These are phyloP conservation scores for Spodoptera littoralis DNA, from an alignment of 2,888 invertebrate species.

Conservation along the genomic window DNA sequence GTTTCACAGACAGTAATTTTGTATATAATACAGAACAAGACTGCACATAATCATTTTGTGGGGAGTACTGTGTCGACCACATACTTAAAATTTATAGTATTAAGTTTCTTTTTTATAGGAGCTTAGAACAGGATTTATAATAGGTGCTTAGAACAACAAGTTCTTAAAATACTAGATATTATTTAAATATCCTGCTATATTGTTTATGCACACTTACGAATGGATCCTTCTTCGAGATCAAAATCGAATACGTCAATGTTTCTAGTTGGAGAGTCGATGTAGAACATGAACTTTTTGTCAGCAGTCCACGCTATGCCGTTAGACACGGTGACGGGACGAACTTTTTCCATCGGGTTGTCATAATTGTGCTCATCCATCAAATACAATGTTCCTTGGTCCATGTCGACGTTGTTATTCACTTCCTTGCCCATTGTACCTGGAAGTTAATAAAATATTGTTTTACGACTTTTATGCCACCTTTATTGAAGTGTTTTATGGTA, in stretches of 20 bases:
- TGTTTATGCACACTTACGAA: conserved; percentile 84
- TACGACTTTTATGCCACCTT: neutral
- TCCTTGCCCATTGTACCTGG: conserved; percentile 91
- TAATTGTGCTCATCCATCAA: conserved; percentile 82
- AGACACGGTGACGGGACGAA: conserved; percentile 90
- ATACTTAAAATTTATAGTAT: too few relatives aligned
- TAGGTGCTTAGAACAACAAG: too few relatives aligned
- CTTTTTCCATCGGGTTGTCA: conserved; percentile 70
- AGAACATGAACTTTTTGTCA: conserved; percentile 92
- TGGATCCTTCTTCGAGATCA: conserved; percentile 87
- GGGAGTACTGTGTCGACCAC: too few relatives aligned
- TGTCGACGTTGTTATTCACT: conserved; percentile 77
- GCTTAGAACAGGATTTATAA: too few relatives aligned
- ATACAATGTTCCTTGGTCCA: conserved; percentile 89
- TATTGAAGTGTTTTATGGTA: neutral
- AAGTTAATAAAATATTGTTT: conserved; percentile 9
- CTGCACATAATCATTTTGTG: too few relatives aligned
- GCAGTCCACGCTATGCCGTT: conserved; percentile 94
- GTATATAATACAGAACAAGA: too few relatives aligned
- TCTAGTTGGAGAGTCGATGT: conserved; percentile 92
- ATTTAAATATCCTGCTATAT: too few relatives aligned
- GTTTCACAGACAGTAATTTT: too few relatives aligned
- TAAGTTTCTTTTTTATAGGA: too few relatives aligned
- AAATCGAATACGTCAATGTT: conserved; percentile 92
- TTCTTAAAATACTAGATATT: too few relatives aligned